Evolutionary conservation across 2,113 vertebrate genomes (phyloP), one percentile per base, ranked within the genome.

Genomic region (Mionectes macconnelli): DNA sequence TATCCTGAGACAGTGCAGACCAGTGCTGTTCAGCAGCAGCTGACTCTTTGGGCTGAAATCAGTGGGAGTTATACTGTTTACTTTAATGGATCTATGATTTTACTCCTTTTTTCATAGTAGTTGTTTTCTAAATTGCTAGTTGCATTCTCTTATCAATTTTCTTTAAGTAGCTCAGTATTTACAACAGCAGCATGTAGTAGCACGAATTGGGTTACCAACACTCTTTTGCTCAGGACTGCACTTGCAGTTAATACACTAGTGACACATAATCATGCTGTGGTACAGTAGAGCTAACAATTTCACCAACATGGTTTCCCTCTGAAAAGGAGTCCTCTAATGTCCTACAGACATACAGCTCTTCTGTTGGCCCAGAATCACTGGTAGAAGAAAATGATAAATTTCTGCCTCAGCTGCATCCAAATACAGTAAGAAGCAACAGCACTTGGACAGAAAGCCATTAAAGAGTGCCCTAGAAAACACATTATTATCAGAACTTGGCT

Each of bases 111-210:
- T 63, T 79, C 52, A 78, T 82, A 95, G 84, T n/a, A 68, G 77
- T 50, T 72, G 76, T 87, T 92, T 95, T 85, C 77, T 52, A 91
- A 93, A 85, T 74, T 87, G 33, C 42, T 73, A 60, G 47, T 87
- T 87, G 66, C 45, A 67, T 87, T 79, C 37, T 74, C 77, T 94
- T 81, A 90, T 10, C 64, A 87, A 87, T 94, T 86, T 94, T 91
- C 68, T 82, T 76, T 55, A 60, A 75, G 68, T 62, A 60, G 40
- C 40, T 33, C 20, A 30, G 12, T 40, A 74, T 90, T 78, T 81
- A 69, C 44, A 90, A 64, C 39, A 84, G 37, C 67, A 82, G 66
- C 39, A 55, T 35, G 44, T 2, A 88, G 39, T 14, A 85, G 35
- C 31, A 70, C 31, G 50, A 73, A 94, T 81, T 14, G 39, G 25